Percentiles rank a stretch among this genome's conserved stretches.
Evolutionary conservation across 2,113 vertebrate genomes (phyloP).

Genomic region (Tympanuchus pallidicinctus): DNA sequence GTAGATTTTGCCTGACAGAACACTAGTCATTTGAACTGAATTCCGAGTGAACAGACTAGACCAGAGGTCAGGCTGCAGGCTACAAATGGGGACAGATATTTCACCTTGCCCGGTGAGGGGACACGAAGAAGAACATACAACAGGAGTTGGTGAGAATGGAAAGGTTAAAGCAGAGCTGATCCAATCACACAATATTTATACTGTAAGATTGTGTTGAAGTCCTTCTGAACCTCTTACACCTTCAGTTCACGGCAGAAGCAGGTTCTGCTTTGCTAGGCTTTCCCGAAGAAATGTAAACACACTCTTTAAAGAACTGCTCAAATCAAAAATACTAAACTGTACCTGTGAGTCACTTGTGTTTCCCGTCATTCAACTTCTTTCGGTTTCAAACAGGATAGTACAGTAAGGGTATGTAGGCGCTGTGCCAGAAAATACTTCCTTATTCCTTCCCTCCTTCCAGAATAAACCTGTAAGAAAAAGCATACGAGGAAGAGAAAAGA

Average conservation of each 20-base stretch:
- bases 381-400: not conserved
- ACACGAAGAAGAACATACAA: constrained; percentile 50
- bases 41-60: constrained; percentile 64
- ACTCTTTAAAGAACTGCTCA: not conserved
- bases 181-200: constrained; percentile 75
- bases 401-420: not conserved
- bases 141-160: constrained; percentile 46
- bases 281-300: not conserved
- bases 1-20: constrained; percentile 74
- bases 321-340: not conserved
- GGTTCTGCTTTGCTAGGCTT: not conserved
- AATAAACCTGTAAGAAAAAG: not conserved
- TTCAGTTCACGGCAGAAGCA: not conserved
- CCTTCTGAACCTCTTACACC: constrained; percentile 55
- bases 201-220: constrained; percentile 63
- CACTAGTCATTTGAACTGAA: constrained; percentile 69
- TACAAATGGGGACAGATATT: constrained; percentile 65
- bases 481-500: not conserved
- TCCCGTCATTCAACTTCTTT: not conserved
- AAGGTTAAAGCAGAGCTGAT: constrained; percentile 71
- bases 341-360: not conserved
- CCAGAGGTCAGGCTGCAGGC: constrained; percentile 64
- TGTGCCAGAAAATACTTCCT: not conserved
- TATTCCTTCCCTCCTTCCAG: not conserved
- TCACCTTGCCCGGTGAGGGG: constrained; percentile 62